These are phyloP conservation scores for Mylabris phalerata DNA, from an alignment of 1,140 invertebrate genomes.

Conservation along the genomic window DNA sequence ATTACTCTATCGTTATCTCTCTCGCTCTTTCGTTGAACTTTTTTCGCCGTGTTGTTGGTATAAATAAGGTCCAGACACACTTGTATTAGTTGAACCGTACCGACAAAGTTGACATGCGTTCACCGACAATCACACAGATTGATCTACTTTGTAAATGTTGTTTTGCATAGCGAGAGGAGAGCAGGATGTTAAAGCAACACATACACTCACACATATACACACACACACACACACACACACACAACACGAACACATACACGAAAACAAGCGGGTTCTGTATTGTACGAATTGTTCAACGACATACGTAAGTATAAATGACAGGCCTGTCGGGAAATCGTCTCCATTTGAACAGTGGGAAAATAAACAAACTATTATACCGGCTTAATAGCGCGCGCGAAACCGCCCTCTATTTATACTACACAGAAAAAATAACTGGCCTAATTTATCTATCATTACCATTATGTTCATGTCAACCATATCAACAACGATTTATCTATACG, in stretches of 20 bases:
- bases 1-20: background rate
- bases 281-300: slow-evolving; percentile 30
- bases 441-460: no score
- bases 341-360: slow-evolving; percentile 38
- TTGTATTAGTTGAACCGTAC: slow-evolving; percentile 4
- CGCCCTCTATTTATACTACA: slow-evolving; percentile 28
- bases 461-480: no score
- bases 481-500: no score
- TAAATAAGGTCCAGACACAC: background rate
- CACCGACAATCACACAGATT: slow-evolving; percentile 39
- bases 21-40: background rate
- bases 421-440: no score
- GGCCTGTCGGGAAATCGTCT: slow-evolving; percentile 37
- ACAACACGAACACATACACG: no score
- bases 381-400: slow-evolving; percentile 31
- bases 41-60: background rate
- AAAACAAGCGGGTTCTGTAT: no score
- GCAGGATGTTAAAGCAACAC: slow-evolving; percentile 32
- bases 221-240: no score
- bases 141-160: slow-evolving; percentile 40
- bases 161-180: slow-evolving; percentile 39
- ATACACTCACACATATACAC: no score
- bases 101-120: slow-evolving; percentile 32
- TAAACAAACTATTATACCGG: slow-evolving; percentile 43
- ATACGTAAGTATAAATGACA: slow-evolving; percentile 32